These are phyloP conservation scores for Bradypodion ventrale DNA, from an alignment of 2,797 vertebrate genomes.

Conservation along the genomic window DNA sequence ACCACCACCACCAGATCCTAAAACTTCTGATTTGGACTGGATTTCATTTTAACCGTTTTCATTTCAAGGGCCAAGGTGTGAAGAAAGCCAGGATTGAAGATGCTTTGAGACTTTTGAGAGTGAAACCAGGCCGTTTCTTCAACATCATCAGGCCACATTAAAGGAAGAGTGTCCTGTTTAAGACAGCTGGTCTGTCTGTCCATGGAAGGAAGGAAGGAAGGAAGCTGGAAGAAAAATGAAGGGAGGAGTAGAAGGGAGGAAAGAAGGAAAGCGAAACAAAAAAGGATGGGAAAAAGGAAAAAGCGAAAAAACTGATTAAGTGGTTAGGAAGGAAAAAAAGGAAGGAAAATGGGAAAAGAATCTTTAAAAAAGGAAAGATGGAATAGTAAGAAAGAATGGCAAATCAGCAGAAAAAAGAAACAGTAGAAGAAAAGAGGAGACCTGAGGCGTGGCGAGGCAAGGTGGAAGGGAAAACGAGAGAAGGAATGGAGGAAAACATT, in stretches of 20 bases:
- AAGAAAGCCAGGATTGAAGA: too few relatives aligned
- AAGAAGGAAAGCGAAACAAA: too few relatives aligned
- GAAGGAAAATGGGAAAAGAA: too few relatives aligned
- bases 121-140: background rate
- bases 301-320: background rate
- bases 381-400: background rate
- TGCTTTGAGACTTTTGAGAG: background rate
- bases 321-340: too few relatives aligned
- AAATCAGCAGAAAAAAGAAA: fast-evolving
- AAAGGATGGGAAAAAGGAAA: fast-evolving
- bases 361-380: too few relatives aligned
- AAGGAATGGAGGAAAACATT: background rate
- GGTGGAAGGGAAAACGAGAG: too few relatives aligned
- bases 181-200: too few relatives aligned
- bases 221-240: too few relatives aligned
- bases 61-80: background rate
- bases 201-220: background rate
- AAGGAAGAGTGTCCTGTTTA: background rate
- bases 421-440: background rate
- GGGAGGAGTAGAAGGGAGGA: too few relatives aligned
- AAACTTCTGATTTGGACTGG: background rate
- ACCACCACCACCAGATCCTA: too few relatives aligned
- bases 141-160: background rate
- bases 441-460: too few relatives aligned
- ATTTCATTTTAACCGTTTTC: background rate